phyloP scores from a whole-genome alignment of 1,140 invertebrate species.

The Lucilia sericata region DNA sequence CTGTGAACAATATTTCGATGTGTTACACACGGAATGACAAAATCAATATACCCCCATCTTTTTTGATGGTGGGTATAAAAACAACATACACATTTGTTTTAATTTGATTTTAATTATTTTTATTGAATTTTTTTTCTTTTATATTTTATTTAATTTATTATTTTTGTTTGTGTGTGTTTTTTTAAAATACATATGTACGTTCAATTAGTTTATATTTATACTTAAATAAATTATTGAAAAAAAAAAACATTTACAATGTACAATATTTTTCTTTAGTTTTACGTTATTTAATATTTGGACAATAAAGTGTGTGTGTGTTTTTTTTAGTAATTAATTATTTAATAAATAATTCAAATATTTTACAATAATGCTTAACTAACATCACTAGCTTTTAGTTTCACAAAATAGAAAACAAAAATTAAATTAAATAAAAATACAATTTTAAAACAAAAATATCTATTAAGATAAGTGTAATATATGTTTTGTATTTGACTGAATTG shows the following conservation, averaged over 20 bases:
- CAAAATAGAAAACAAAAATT: not conserved
- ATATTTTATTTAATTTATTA: conserved; percentile 18
- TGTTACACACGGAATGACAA: no score
- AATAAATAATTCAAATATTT: conserved; percentile 28
- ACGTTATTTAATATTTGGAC: conserved; percentile 33
- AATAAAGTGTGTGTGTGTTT: not conserved
- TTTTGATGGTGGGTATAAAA: no score
- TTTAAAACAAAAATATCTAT: not conserved
- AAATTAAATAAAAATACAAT: not conserved
- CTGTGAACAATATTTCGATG: no score
- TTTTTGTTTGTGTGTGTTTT: conserved; percentile 17
- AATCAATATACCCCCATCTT: no score
- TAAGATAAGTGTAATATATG: not conserved
- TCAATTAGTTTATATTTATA: conserved; percentile 28
- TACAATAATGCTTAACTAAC: conserved; percentile 43
- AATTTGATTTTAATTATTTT: conserved; percentile 14
- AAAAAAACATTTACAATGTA: conserved; percentile 12
- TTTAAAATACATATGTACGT: conserved; percentile 1
- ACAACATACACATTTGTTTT: not conserved
- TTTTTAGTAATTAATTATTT: conserved; percentile 22
- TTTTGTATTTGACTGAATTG: not conserved
- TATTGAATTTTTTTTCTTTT: conserved; percentile 20
- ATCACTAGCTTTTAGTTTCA: conserved; percentile 44
- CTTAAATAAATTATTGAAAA: conserved; percentile 23
- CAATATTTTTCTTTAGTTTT: conserved; percentile 36